These are phyloP conservation scores for Choristoneura rosaceana DNA, from an alignment of 2,888 invertebrate genomes.

Conservation along the genomic window DNA sequence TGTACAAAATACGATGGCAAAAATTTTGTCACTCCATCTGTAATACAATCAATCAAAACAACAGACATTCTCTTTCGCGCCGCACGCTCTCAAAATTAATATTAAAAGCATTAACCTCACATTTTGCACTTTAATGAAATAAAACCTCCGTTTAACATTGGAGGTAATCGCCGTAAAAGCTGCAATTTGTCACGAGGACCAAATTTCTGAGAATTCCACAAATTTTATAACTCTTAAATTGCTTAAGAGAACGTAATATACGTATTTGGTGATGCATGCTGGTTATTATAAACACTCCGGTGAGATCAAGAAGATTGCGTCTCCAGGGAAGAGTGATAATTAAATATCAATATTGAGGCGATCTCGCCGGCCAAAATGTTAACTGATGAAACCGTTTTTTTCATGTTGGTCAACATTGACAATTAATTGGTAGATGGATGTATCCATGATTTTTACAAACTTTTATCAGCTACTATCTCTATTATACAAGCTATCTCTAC, in stretches of 20 bases:
- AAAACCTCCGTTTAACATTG: slow-evolving; percentile 28
- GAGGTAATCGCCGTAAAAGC: slow-evolving; percentile 19
- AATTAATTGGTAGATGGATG: too few species aligned
- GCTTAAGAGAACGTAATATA: slow-evolving; percentile 27
- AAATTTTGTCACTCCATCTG: too few species aligned
- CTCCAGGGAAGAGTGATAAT: neutral
- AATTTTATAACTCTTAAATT: slow-evolving; percentile 23
- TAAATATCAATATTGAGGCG: neutral
- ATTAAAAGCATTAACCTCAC: slow-evolving; percentile 19
- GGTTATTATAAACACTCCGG: slow-evolving; percentile 19
- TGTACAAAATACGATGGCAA: too few species aligned
- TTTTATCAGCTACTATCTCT: too few species aligned
- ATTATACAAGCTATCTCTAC: too few species aligned
- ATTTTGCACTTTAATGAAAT: slow-evolving; percentile 34
- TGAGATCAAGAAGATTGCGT: neutral
- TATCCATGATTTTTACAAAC: too few species aligned
- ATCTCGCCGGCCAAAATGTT: neutral
- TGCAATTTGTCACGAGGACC: slow-evolving; percentile 25
- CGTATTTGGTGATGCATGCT: slow-evolving; percentile 33
- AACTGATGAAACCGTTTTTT: too few species aligned
- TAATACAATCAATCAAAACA: neutral
- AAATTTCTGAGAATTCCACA: slow-evolving; percentile 22
- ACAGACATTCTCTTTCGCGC: slow-evolving; percentile 2
- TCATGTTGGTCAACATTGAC: too few species aligned
- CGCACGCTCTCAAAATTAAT: slow-evolving; percentile 2